A percentile compares a stretch with the other conserved stretches of the same genome.
These are phyloP conservation scores for Diarsia brunnea DNA, from an alignment of 2,888 invertebrate genomes.

Conservation along the genomic window DNA sequence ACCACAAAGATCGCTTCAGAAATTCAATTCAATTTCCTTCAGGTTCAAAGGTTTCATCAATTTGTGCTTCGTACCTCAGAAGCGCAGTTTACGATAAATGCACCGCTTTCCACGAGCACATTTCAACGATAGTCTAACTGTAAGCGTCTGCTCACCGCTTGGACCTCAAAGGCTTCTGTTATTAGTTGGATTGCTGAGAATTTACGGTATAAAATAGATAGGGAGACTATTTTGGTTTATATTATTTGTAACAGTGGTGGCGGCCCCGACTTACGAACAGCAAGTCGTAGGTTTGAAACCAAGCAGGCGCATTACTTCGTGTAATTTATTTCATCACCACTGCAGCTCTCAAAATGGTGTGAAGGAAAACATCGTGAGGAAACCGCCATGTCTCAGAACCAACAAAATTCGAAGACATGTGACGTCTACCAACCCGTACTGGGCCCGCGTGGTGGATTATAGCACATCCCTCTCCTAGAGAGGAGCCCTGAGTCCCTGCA, in stretches of 20 bases:
- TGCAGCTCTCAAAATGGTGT: no score
- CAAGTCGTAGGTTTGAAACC: no score
- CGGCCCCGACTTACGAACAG: no score
- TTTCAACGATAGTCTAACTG: conserved; percentile 13
- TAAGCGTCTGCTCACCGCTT: conserved; percentile 28
- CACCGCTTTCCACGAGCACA: conserved; percentile 26
- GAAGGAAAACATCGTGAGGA: no score
- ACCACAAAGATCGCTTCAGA: conserved; percentile 8
- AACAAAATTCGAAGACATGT: no score
- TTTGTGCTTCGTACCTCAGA: conserved; percentile 12
- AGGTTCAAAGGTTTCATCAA: conserved; percentile 18
- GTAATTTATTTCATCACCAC: no score
- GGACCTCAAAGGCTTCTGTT: conserved; percentile 49
- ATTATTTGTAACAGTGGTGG: neutral
- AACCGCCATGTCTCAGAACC: no score
- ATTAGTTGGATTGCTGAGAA: conserved; percentile 21
- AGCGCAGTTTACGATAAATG: conserved; percentile 23
- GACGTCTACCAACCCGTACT: no score
- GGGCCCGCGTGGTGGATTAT: no score
- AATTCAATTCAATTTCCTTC: conserved; percentile 27
- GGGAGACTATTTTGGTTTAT: conserved; percentile 17
- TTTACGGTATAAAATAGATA: conserved; percentile 12
- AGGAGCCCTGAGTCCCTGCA: no score
- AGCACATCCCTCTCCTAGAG: no score
- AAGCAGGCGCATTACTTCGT: no score